phyloP scores from a whole-genome alignment of 1,140 invertebrate genomes.

The Bombyx mori region ASM3026992v2 NC_085113.1:4924501-4925000 shows the following conservation, averaged over 20 bases:
- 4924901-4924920: no score
- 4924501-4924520: constrained; percentile 51
- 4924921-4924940: constrained; percentile 16
- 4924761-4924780: constrained; percentile 42
- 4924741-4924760: no score
- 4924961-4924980: not conserved
- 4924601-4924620: no score
- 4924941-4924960: not conserved
- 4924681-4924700: constrained; percentile 21
- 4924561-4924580: constrained; percentile 31
- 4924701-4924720: constrained; percentile 32
- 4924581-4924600: not conserved
- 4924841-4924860: no score
- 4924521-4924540: constrained; percentile 44
- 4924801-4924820: no score
- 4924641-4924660: not conserved
- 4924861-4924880: constrained; percentile 42
- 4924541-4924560: constrained; percentile 37
- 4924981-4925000: not conserved
- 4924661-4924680: constrained; percentile 20
- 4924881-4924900: constrained; percentile 57
- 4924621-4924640: no score
- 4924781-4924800: constrained; percentile 21
- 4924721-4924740: constrained; percentile 2
- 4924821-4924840: no score